Percentiles rank a stretch among this genome's conserved stretches.
Evolutionary conservation across 2,888 invertebrate species (phyloP).

Genomic region (Agrenia bidenticulata): DNA sequence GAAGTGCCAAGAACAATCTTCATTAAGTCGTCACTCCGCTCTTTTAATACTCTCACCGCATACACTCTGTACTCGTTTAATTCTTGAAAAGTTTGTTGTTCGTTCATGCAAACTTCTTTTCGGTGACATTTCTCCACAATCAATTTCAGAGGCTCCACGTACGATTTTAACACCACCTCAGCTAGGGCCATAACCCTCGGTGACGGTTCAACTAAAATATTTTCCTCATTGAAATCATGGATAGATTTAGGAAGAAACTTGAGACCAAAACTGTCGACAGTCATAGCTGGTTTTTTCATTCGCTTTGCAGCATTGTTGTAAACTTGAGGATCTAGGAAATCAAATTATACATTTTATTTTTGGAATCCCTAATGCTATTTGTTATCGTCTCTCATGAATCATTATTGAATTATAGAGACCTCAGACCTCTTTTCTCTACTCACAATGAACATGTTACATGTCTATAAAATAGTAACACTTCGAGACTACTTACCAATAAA

Average conservation of each 20-base stretch:
- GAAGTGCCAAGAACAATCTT: constrained; percentile 47
- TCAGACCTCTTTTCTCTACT: too few relatives aligned
- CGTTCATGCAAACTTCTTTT: constrained; percentile 26
- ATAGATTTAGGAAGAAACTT: constrained; percentile 42
- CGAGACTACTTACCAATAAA: constrained; percentile 46
- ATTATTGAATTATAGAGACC: too few relatives aligned
- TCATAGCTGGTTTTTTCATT: constrained; percentile 41
- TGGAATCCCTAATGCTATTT: not conserved
- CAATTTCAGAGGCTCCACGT: constrained; percentile 37
- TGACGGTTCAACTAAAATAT: constrained; percentile 40
- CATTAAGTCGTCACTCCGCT: constrained; percentile 44
- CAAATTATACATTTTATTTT: not conserved
- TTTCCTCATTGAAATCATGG: constrained; percentile 33
- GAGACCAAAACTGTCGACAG: constrained; percentile 31
- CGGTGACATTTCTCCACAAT: constrained; percentile 28
- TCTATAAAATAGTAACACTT: not conserved
- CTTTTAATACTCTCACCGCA: constrained; percentile 24
- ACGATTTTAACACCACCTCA: constrained; percentile 31
- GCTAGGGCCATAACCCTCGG: constrained; percentile 37
- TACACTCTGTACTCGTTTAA: constrained; percentile 34
- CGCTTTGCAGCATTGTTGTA: constrained; percentile 43
- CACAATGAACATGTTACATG: not conserved
- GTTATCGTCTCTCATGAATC: too few relatives aligned
- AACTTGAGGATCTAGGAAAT: constrained; percentile 43
- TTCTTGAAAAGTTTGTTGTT: constrained; percentile 35